Conservation (phyloP, 2,888 invertebrate genomes). For the Papilio gigon region DNA sequence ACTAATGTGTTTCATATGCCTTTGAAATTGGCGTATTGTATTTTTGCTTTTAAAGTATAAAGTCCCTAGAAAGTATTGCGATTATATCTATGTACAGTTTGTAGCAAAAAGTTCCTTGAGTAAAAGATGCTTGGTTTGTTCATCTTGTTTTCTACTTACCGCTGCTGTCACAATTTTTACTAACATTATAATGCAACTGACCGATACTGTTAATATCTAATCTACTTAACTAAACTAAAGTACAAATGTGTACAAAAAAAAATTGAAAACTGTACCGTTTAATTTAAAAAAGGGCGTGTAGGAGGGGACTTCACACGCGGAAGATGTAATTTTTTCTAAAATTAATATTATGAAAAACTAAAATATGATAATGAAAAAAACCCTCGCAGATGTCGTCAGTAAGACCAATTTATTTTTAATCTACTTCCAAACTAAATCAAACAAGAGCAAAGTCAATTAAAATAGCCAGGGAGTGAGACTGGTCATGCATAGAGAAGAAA, state of each 20-base stretch:
- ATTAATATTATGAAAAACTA: no score
- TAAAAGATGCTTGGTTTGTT: no score
- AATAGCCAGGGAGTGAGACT: background rate
- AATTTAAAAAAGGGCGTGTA: no score
- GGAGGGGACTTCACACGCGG: no score
- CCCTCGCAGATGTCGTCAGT: background rate
- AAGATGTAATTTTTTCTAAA: no score
- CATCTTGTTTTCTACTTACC: no score
- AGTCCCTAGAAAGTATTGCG: background rate
- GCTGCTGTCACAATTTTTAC: no score
- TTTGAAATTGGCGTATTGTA: conserved; percentile 6
- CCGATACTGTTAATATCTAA: no score
- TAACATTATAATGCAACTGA: no score
- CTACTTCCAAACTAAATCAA: conserved; percentile 31
- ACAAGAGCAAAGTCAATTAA: conserved; percentile 33
- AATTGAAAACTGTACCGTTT: no score
- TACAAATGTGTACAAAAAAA: no score
- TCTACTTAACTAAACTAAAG: no score
- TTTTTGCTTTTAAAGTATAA: background rate
- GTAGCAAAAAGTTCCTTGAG: background rate
- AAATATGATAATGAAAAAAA: background rate
- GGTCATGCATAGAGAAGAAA: conserved; percentile 15
- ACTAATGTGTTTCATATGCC: conserved; percentile 21
- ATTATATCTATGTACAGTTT: background rate
- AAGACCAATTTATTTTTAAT: conserved; percentile 18